Evolutionary conservation across 2,888 invertebrate genomes (phyloP).

Genomic region (Tenthredo amoena): DNA sequence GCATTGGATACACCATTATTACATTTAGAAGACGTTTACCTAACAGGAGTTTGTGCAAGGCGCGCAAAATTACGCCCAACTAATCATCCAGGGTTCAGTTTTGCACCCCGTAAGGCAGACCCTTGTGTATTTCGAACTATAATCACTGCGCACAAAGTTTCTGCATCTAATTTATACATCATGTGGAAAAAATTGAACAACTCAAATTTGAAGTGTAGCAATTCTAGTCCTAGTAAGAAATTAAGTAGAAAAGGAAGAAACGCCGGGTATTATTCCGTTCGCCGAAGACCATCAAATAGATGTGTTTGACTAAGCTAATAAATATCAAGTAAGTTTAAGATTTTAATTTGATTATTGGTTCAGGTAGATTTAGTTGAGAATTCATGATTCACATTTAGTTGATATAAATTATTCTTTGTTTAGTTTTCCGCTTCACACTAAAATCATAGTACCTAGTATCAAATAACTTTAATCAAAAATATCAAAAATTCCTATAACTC

Average conservation of each 20-base stretch:
- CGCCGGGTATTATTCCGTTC: constrained; percentile 7
- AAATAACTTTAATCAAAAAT: neutral
- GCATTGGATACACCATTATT: constrained; percentile 86
- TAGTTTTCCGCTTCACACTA: neutral
- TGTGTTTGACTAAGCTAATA: constrained; percentile 33
- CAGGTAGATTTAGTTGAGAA: neutral
- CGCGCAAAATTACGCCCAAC: constrained; percentile 81
- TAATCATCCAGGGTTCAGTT: constrained; percentile 85
- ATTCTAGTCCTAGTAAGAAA: constrained; percentile 58
- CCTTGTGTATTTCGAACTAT: constrained; percentile 79
- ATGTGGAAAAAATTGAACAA: constrained; percentile 73
- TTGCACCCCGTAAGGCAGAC: constrained; percentile 78
- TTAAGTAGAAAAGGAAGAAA: constrained; percentile 66
- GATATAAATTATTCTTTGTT: constrained; percentile 7
- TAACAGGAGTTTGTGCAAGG: constrained; percentile 87
- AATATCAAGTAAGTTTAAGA: constrained; percentile 4
- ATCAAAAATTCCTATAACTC: neutral
- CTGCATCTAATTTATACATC: constrained; percentile 78
- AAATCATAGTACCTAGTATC: neutral
- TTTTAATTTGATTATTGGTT: constrained; percentile 11
- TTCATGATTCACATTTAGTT: neutral
- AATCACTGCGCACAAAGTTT: constrained; percentile 81
- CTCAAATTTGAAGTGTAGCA: constrained; percentile 64
- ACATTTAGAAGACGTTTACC: constrained; percentile 89
- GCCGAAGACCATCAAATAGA: neutral